phyloP scores from a whole-genome alignment of 2,797 vertebrate species.

The Anguilla obscura region DNA sequence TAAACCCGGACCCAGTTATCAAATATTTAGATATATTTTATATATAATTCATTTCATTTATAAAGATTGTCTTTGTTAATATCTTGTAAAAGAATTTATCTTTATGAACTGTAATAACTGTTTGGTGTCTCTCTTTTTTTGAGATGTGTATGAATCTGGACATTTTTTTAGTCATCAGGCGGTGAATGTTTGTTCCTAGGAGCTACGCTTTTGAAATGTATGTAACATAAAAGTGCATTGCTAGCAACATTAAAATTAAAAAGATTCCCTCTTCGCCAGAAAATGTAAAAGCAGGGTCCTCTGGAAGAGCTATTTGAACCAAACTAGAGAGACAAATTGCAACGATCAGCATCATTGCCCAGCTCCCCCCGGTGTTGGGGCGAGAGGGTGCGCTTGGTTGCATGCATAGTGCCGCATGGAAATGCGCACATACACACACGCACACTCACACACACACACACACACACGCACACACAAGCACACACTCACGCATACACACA shows the following conservation, averaged over 20 bases:
- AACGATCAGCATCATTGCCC: slow-evolving; percentile 26
- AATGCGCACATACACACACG: neutral
- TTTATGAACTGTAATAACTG: no score
- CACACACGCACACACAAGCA: neutral
- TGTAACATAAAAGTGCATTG: neutral
- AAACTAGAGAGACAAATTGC: slow-evolving; percentile 32
- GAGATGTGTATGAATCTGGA: no score
- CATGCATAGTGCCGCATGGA: neutral
- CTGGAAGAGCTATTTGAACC: slow-evolving; percentile 15
- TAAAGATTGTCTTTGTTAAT: neutral
- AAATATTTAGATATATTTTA: slow-evolving; percentile 24
- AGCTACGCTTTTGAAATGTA: neutral
- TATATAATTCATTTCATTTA: neutral
- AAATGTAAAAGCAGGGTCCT: neutral
- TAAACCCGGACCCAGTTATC: slow-evolving; percentile 21
- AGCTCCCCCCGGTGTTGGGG: neutral
- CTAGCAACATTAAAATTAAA: neutral
- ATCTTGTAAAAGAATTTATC: neutral
- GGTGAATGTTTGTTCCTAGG: neutral
- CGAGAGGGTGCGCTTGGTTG: neutral
- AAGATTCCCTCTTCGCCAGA: neutral
- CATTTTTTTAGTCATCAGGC: no score
- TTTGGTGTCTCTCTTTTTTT: no score
- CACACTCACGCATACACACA: neutral
- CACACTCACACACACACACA: neutral